Base-by-base conservation (phyloP, 92 coral and sea anemone species). In the Parazoanthus darwini region DNA sequence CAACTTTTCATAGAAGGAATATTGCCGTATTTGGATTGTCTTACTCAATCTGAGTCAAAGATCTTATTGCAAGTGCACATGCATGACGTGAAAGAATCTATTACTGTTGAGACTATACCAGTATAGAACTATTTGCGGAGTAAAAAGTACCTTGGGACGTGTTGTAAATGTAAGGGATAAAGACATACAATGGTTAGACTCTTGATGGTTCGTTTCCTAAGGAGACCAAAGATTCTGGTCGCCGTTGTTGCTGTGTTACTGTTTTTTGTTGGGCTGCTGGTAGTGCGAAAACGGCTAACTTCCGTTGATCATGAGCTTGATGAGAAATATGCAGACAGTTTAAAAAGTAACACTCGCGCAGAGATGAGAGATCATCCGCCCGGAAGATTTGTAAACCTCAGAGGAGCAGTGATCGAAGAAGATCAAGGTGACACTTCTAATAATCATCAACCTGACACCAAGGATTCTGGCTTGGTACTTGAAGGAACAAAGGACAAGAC, bases 141-240 rank as follows among this genome's bases (percentile, higher is more conserved):
- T 29, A 29, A 29, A 29, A 29, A 29, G 33, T 29, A 29, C 33
- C 33, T 29, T 29, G 33, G 33, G 33, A 15, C 20, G 18, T 11
- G 59, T 11, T 54, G 20, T 54, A 13, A 54, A 54, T 54, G 59
- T 10, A 54, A 14, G 14, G 59, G 20, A 54, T 20, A 26, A 26
- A n/a, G 16, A 6, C 7, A 22, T 0, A 68, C 59, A n/a, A 82
- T 84, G 87, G 44, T 84, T 23, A 84, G 78, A 84, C 38, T 84
- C 33, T 16, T 84, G 54, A 71, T 37, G 44, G 15, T 26, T 26
- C 87, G 87, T 6, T 84, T 84, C 72, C 56, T 84, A 26, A 79
- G 87, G 71, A 84, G 79, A 23, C 79, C 79, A 18, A 84, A 84
- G n/a, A 46, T 84, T 23, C 42, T 84, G 67, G 44, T 84, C 68